Evolutionary conservation across 2,888 invertebrate species (phyloP), one percentile per base, ranked within the genome.

Genomic region (Zonitis immaculata): DNA sequence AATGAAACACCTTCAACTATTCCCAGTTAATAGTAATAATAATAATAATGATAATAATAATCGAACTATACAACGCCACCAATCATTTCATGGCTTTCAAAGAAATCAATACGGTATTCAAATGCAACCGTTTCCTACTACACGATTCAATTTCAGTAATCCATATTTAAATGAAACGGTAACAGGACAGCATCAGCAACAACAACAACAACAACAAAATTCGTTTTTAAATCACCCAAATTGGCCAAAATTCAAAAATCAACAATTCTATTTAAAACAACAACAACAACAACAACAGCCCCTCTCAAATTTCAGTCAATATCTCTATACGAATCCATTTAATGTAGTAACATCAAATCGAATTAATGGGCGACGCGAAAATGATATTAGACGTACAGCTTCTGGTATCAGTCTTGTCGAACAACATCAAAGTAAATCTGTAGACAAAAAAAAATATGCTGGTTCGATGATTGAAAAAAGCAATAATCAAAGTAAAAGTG

Each of bases 61-160:
- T n/a, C n/a, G 62, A 16, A 46, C 72, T 11, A 70, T 56, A 26
- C 49, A 73, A 58, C 64, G 76, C 50, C 70, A 75, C 57, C 73
- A 75, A 61, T 75, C 76, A 6, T 76, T 76, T 53, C 72, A 71
- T 58, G 76, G 76, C 22, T 76, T 76, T 54, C 68, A 68, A 52
- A 64, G 57, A 27, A 52, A 51, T 32, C 55, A 57, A 35, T 35
- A 28, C 5, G 11, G 18, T 44, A 39, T n/a, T 14, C 42, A 51
- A 42, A 47, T 51, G 43, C 30, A 26, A 14, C 51, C 49, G 16
- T 52, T 57, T 30, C 46, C n/a, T n/a, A n/a, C 47, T 28, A 55
- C 54, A 20, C 28, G 44, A 45, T 47, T 56, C 51, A 52, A 48
- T 28, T 49, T 59, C 9, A 61, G 58, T 25, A 59, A 58, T 20